Conservation (phyloP, 2,888 invertebrate genomes). For the Parnassius mnemosyne region DNA sequence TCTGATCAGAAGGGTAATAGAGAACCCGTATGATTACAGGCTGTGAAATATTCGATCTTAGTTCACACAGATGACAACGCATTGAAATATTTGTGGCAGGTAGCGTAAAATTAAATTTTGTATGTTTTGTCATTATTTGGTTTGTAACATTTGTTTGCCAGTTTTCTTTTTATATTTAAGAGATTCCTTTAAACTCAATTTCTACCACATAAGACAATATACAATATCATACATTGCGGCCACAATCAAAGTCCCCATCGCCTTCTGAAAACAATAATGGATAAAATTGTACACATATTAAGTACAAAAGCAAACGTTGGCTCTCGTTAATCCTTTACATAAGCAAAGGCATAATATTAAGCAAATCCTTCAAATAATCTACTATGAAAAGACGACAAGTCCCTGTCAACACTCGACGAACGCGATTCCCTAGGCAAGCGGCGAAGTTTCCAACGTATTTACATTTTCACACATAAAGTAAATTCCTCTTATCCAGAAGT, state of each 20-base stretch:
- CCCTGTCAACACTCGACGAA: conserved; percentile 70
- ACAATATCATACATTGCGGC: conserved; percentile 1
- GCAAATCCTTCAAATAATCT: conserved; percentile 75
- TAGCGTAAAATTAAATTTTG: too few species aligned
- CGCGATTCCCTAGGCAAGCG: conserved; percentile 67
- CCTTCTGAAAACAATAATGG: conserved; percentile 55
- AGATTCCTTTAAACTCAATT: too few species aligned
- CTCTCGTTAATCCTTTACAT: conserved; percentile 59
- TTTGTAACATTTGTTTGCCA: too few species aligned
- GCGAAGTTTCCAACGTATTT: conserved; percentile 69
- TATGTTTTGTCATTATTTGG: too few species aligned
- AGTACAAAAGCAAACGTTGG: conserved; percentile 58
- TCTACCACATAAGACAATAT: too few species aligned
- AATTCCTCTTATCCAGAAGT: conserved; percentile 68
- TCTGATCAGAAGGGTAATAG: too few species aligned
- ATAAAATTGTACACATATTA: conserved; percentile 44
- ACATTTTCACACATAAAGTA: conserved; percentile 77
- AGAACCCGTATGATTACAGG: too few species aligned
- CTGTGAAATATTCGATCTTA: too few species aligned
- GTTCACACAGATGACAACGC: too few species aligned
- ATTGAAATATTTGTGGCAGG: too few species aligned
- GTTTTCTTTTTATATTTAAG: too few species aligned
- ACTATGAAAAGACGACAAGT: conserved; percentile 64
- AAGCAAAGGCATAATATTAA: conserved; percentile 70
- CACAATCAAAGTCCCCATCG: conserved; percentile 42